Base-by-base conservation (phyloP, 1,140 invertebrate species). In the Drosophila pseudoananassae region DNA sequence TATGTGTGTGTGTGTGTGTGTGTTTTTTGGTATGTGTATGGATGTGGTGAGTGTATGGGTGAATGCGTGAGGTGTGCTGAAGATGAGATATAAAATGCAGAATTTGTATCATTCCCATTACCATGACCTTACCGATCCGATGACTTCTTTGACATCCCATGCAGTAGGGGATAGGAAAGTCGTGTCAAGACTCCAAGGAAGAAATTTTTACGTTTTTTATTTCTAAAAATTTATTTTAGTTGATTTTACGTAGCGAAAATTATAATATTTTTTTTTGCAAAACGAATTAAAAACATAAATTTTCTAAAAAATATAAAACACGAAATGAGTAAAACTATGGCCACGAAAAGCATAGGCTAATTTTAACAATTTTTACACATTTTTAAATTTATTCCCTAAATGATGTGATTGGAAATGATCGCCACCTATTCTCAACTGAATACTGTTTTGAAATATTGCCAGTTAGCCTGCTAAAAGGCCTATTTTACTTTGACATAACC, bases 401-500 rank as follows among this genome's bases (percentile, higher is more conserved):
- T 12, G 4, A 36, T n/a, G 33, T 36, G 33, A 36, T 36, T 36
- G 12, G 12, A 12, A 36, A 36, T 12, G 10, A 36, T 12, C 33
- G 33, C 33, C 33, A 33, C 31, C 31, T 10, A 40, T 55, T 45
- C 53, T 56, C 33, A 46, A 3, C 8, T 17, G 4, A 47, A 17
- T n/a, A 49, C 17, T 56, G 9, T 20, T 17, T 1, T 4, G 10
- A 2, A 10, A 10, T 20, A 4, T 14, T 9, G 10, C 7, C 1
- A 36, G 7, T 4, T 36, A 1, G 5, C 5, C 8, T 36, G 33
- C 10, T 5, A 3, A 14, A 15, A 10, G 1, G 25, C 27, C 2
- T 27, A 1, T 38, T 38, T 31, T 17, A 46, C 20, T 65, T 58
- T 49, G 23, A 76, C 73, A 66, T 76, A 76, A 76, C 73, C 73